Percentiles rank a stretch among this genome's conserved stretches.
Evolutionary conservation across 2,113 vertebrate genomes (phyloP).

Genomic region (Tenebrosternarchus preto): DNA sequence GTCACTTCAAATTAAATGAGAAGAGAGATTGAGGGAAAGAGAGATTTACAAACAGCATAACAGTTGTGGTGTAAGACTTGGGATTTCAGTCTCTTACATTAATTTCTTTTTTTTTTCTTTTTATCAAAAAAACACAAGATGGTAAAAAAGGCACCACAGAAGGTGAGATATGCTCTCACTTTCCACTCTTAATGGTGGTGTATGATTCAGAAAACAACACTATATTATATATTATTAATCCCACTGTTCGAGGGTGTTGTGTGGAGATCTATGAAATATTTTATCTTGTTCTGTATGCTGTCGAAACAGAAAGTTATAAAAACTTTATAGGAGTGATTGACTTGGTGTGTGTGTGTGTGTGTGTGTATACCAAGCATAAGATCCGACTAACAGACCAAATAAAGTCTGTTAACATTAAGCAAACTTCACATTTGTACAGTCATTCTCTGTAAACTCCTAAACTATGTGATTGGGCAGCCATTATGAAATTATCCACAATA

Average conservation of each 20-base stretch:
- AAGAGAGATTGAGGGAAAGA: conserved; percentile 11
- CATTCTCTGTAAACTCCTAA: too few species aligned
- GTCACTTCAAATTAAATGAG: conserved; percentile 59
- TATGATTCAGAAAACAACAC: not conserved
- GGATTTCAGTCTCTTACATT: conserved; percentile 6
- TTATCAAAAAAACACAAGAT: not conserved
- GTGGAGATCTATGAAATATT: not conserved
- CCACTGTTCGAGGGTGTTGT: not conserved
- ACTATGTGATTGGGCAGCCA: too few species aligned
- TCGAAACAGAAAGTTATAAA: conserved; percentile 12
- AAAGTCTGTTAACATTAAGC: not conserved
- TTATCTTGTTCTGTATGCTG: not conserved
- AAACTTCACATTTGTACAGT: not conserved
- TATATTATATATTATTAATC: conserved; percentile 6
- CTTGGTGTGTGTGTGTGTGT: not conserved
- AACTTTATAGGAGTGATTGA: not conserved
- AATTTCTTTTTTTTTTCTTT: not conserved
- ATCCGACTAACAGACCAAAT: not conserved
- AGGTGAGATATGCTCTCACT: conserved; percentile 9
- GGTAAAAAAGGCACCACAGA: conserved; percentile 22
- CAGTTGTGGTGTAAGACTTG: not conserved
- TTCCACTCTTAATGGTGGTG: conserved; percentile 10
- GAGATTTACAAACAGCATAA: not conserved
- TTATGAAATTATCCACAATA: not conserved
- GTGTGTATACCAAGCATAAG: not conserved